Percentiles rank a stretch among this genome's conserved stretches.
phyloP scores from a whole-genome alignment of 1,140 invertebrate genomes.

The Cyclina sinensis region DNA sequence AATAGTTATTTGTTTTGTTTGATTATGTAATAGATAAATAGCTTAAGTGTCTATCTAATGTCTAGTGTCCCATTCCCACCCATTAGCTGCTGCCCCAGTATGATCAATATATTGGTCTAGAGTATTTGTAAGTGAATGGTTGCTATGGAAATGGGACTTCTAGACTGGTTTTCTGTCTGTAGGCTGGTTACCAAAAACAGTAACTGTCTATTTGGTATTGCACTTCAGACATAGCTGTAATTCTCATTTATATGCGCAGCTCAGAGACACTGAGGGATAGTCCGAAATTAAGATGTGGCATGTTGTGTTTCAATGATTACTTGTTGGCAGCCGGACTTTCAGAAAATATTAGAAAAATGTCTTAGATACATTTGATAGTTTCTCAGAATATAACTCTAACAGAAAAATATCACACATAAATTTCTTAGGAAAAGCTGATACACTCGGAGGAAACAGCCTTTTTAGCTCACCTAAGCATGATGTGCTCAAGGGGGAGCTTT shows the following conservation, averaged over 20 bases:
- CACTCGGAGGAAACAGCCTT: too few species aligned
- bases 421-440: too few species aligned
- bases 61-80: not conserved
- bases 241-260: slow-evolving; percentile 11
- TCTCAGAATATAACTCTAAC: too few species aligned
- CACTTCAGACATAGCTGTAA: slow-evolving; percentile 23
- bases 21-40: too few species aligned
- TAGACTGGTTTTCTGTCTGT: not conserved
- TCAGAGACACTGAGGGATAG: not conserved
- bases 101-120: slow-evolving; percentile 48
- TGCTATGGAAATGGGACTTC: not conserved
- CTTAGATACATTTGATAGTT: too few species aligned
- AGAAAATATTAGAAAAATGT: too few species aligned
- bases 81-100: not conserved
- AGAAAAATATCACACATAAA: too few species aligned
- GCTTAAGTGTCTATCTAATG: not conserved
- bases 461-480: too few species aligned
- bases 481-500: too few species aligned
- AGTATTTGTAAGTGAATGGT: slow-evolving; percentile 32
- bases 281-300: not conserved
- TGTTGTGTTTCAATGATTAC: not conserved
- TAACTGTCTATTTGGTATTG: slow-evolving; percentile 11
- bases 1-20: too few species aligned
- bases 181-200: not conserved
- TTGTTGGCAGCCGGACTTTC: too few species aligned